Evolutionary conservation across 1,140 invertebrate species (phyloP).

Genomic region (Aphidius gifuensis): DNA sequence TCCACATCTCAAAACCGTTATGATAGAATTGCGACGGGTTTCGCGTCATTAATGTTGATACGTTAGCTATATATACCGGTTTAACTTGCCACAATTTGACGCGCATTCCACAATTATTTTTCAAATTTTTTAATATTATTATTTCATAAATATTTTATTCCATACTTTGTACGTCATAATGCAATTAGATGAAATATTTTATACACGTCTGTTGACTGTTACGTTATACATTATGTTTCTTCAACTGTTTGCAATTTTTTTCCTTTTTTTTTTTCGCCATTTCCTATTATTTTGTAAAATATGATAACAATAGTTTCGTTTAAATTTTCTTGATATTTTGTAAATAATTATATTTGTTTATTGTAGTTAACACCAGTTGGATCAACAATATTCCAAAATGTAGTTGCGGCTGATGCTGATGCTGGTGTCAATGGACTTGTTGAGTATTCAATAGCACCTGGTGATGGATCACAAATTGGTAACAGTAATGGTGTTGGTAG

Average conservation of each 20-base stretch:
- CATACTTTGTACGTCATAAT: slow-evolving; percentile 8
- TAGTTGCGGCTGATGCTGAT: slow-evolving; percentile 81
- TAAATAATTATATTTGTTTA: slow-evolving; percentile 22
- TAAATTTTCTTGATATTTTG: background rate
- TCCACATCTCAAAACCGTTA: slow-evolving; percentile 31
- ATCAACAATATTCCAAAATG: slow-evolving; percentile 79
- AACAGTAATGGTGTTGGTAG: slow-evolving; percentile 59
- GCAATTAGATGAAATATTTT: slow-evolving; percentile 4
- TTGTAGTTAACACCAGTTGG: slow-evolving; percentile 81
- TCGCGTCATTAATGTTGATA: slow-evolving; percentile 15
- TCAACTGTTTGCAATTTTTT: no score
- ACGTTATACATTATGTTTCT: background rate
- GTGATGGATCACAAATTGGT: slow-evolving; percentile 57
- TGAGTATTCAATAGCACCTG: slow-evolving; percentile 70
- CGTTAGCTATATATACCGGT: slow-evolving; percentile 20
- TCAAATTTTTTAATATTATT: background rate
- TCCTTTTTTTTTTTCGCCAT: background rate
- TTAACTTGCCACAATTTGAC: slow-evolving; percentile 18
- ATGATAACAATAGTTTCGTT: background rate
- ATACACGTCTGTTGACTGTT: background rate
- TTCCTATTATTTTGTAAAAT: no score
- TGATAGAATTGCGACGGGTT: slow-evolving; percentile 22
- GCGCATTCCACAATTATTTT: slow-evolving; percentile 10
- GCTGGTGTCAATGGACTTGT: slow-evolving; percentile 82
- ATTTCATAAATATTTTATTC: background rate